These are phyloP conservation scores for Pandemis cinnamomeana DNA, from an alignment of 2,888 invertebrate species.

Conservation along the genomic window DNA sequence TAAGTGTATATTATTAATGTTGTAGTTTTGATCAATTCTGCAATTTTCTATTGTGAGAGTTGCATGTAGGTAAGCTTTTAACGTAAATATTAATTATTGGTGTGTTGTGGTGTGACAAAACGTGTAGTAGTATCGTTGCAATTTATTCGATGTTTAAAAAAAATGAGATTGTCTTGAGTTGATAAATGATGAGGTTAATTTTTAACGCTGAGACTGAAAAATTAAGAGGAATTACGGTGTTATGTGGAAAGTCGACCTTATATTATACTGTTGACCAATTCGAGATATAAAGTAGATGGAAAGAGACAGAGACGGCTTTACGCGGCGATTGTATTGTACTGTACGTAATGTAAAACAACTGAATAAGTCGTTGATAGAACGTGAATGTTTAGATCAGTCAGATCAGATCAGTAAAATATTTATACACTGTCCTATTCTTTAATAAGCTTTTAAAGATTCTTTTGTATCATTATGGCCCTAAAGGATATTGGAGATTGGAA, in stretches of 20 bases:
- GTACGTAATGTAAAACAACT: neutral
- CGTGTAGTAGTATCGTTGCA: slow-evolving; percentile 1
- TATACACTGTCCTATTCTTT: neutral
- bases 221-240: slow-evolving; percentile 50
- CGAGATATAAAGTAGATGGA: neutral
- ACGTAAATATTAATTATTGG: slow-evolving; percentile 27
- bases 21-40: slow-evolving; percentile 46
- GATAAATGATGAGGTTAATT: slow-evolving; percentile 10
- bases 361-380: neutral
- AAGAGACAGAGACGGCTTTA: neutral
- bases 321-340: neutral
- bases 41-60: slow-evolving; percentile 56
- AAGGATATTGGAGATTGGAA: neutral
- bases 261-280: slow-evolving; percentile 38
- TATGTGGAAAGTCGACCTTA: slow-evolving; percentile 49
- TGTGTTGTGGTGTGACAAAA: slow-evolving; percentile 15
- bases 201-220: slow-evolving; percentile 30
- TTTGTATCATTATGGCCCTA: neutral
- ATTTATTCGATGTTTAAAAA: neutral
- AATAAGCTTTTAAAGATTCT: neutral
- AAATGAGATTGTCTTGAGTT: neutral
- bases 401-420: too few species aligned
- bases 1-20: slow-evolving; percentile 50
- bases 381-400: neutral
- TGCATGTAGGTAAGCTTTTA: slow-evolving; percentile 35